Evolutionary conservation across 1,140 invertebrate genomes (phyloP).

Genomic region (Orussus abietinus): DNA sequence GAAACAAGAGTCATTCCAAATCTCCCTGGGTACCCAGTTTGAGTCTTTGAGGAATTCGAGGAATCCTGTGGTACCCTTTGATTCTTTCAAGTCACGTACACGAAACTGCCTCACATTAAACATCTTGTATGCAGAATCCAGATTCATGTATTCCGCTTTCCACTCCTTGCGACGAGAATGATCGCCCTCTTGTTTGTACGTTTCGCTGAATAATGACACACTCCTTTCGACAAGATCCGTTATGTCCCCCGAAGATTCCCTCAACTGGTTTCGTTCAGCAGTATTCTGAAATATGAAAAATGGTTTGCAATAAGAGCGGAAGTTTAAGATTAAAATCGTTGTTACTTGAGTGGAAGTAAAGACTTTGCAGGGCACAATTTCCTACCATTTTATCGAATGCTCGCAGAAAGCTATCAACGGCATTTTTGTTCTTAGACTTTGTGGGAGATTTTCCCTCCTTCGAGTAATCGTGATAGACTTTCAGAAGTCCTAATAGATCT

Average conservation of each 20-base stretch:
- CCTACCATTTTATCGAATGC: conserved; percentile 29
- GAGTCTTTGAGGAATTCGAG: neutral
- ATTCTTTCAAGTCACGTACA: conserved; percentile 10
- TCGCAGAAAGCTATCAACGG: conserved; percentile 18
- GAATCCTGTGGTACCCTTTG: neutral
- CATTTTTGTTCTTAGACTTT: conserved; percentile 3
- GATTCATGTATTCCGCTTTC: conserved; percentile 10
- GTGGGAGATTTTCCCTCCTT: conserved; percentile 7
- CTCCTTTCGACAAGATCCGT: conserved; percentile 10
- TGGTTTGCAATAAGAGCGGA: neutral
- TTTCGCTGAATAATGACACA: conserved; percentile 13
- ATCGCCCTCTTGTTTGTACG: conserved; percentile 9
- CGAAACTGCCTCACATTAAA: conserved; percentile 10
- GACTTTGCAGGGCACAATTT: too few relatives aligned
- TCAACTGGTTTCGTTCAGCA: conserved; percentile 12
- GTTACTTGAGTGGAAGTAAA: too few relatives aligned
- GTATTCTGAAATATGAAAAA: conserved; percentile 8
- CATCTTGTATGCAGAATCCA: conserved; percentile 17
- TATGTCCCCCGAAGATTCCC: neutral
- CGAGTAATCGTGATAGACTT: conserved; percentile 27
- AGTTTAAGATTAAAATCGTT: too few relatives aligned
- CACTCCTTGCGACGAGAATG: too few relatives aligned
- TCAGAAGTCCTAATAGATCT: conserved; percentile 30
- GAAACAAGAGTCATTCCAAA: conserved; percentile 36
- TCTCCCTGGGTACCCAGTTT: conserved; percentile 36